phyloP scores from a whole-genome alignment of 2,888 invertebrate genomes.

The Crocallis elinguaria region DNA sequence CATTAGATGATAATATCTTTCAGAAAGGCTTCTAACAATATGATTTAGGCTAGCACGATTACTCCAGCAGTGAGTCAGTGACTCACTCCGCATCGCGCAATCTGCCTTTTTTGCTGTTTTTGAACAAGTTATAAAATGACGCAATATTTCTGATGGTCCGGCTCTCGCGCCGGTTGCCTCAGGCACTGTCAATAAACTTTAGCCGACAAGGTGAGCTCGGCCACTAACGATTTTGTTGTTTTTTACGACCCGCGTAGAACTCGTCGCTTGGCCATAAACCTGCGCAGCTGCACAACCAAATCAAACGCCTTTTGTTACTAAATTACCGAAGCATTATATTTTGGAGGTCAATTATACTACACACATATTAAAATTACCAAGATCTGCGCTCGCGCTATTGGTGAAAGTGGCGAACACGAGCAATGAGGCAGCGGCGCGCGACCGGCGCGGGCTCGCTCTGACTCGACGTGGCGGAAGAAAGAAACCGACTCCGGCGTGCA shows the following conservation, averaged over 20 bases:
- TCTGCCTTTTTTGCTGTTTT: constrained; percentile 61
- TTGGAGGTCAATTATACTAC: constrained; percentile 63
- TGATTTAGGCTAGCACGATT: constrained; percentile 10
- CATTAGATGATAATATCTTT: constrained; percentile 10
- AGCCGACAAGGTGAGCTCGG: constrained; percentile 72
- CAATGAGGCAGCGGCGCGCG: constrained; percentile 78
- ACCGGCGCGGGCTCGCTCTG: constrained; percentile 70
- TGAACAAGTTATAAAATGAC: constrained; percentile 66
- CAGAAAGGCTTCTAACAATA: constrained; percentile 14
- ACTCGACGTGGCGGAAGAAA: constrained; percentile 81
- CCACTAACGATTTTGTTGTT: constrained; percentile 55
- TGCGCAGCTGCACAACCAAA: constrained; percentile 34
- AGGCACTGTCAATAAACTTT: constrained; percentile 83
- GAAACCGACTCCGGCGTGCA: constrained; percentile 66
- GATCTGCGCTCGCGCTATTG: constrained; percentile 66
- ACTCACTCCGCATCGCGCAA: constrained; percentile 63
- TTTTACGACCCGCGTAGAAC: constrained; percentile 54
- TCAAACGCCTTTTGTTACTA: constrained; percentile 25
- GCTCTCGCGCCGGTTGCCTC: constrained; percentile 56
- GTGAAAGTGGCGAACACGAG: constrained; percentile 81
- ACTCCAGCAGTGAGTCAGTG: constrained; percentile 37
- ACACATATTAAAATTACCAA: constrained; percentile 56
- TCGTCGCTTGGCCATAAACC: constrained; percentile 51
- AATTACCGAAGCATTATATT: constrained; percentile 33
- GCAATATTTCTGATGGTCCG: constrained; percentile 67